Conservation (phyloP, 2,113 vertebrate species). For the Suricata suricatta region DNA sequence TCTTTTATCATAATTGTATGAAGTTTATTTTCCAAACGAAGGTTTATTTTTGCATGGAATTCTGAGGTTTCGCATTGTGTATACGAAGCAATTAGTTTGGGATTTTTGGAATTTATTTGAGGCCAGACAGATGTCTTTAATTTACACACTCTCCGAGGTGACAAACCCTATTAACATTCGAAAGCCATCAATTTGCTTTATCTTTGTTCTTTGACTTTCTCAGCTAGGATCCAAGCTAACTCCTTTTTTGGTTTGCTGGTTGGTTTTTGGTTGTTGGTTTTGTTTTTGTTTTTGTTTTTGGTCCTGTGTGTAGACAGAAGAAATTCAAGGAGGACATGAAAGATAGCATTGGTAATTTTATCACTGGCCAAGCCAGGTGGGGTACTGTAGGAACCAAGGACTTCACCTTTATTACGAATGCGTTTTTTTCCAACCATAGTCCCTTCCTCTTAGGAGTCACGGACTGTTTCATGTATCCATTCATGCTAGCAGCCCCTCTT, state of each 20-base stretch:
- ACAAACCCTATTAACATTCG: conserved; percentile 79
- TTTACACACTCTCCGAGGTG: conserved; percentile 79
- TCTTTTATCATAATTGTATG: conserved; percentile 72
- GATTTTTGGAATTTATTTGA: conserved; percentile 79
- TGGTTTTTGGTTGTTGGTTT: background rate
- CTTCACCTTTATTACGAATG: background rate
- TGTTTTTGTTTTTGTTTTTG: background rate
- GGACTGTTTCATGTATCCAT: background rate
- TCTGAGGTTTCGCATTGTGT: conserved; percentile 77
- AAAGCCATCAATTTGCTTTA: conserved; percentile 80
- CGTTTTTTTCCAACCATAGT: background rate
- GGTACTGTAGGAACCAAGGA: background rate
- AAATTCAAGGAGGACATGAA: background rate
- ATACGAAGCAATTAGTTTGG: conserved; percentile 80
- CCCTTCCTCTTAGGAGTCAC: background rate
- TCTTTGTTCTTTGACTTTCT: conserved; percentile 70
- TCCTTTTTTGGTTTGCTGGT: conserved; percentile 4
- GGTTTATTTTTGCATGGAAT: conserved; percentile 78
- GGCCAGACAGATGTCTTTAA: conserved; percentile 80
- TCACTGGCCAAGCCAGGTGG: background rate
- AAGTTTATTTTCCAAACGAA: conserved; percentile 79
- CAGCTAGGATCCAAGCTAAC: conserved; percentile 31
- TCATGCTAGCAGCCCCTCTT: background rate
- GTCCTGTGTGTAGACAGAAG: background rate
- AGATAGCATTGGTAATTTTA: conserved; percentile 4